A percentile compares a stretch with the other conserved stretches of the same genome.
Evolutionary conservation across 1,140 invertebrate genomes (phyloP).

Genomic region (Aphis gossypii): DNA sequence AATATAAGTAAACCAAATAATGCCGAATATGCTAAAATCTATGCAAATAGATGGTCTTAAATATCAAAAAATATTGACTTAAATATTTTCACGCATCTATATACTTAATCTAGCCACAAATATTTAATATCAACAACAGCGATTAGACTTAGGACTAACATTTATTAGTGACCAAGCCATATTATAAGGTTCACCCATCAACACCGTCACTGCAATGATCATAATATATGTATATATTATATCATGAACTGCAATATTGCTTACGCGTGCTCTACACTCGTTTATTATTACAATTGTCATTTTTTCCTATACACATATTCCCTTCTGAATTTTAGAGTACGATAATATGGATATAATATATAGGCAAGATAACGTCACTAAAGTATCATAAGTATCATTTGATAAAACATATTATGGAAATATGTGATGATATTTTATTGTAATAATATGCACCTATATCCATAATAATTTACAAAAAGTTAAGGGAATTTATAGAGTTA

Average conservation of each 20-base stretch:
- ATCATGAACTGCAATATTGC: not conserved
- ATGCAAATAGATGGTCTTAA: not conserved
- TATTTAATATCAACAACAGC: not conserved
- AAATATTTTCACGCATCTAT: not conserved
- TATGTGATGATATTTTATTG: slow-evolving; percentile 18
- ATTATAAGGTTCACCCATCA: not conserved
- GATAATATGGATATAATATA: not conserved
- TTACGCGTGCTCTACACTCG: not conserved
- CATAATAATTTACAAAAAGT: not conserved
- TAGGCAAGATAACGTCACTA: not conserved
- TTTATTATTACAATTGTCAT: not conserved
- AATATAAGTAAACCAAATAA: not conserved
- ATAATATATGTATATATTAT: not conserved
- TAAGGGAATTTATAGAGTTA: not conserved
- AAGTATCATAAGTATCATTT: not conserved
- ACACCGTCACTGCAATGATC: not conserved
- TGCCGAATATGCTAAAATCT: not conserved
- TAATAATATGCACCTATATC: not conserved
- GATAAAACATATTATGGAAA: slow-evolving; percentile 12
- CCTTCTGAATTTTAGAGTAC: not conserved
- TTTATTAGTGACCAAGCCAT: not conserved
- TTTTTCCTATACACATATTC: not conserved
- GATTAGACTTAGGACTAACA: not conserved
- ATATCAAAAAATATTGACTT: not conserved
- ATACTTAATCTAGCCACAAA: not conserved